Conservation (phyloP, 1,140 invertebrate genomes). For the Drosophila tristis region DNA sequence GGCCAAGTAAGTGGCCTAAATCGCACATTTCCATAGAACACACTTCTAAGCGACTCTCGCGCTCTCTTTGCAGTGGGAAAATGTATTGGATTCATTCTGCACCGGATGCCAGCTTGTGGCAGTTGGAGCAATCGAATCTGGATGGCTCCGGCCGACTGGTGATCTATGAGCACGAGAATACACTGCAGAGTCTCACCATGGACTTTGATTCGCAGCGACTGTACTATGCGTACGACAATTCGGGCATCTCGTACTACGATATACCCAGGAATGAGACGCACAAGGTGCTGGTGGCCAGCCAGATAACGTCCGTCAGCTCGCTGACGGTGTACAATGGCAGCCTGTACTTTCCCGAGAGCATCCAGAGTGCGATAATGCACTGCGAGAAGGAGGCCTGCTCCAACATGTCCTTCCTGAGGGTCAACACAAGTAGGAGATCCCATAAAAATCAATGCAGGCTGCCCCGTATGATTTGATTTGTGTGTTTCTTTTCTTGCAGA, state of each 20-base stretch:
- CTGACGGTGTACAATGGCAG: constrained; percentile 81
- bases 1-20: constrained; percentile 76
- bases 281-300: constrained; percentile 62
- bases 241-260: constrained; percentile 88
- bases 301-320: constrained; percentile 73
- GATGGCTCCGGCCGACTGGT: constrained; percentile 86
- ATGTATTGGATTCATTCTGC: constrained; percentile 87
- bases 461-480: not conserved
- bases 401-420: constrained; percentile 77
- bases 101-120: constrained; percentile 78
- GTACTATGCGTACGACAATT: constrained; percentile 89
- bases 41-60: not conserved
- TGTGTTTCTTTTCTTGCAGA: constrained; percentile 62
- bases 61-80: constrained; percentile 85
- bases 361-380: constrained; percentile 76
- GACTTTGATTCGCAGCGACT: constrained; percentile 87
- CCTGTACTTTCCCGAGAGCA: constrained; percentile 81
- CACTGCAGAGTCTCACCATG: constrained; percentile 86
- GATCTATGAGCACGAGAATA: constrained; percentile 62
- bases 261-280: constrained; percentile 85
- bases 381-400: constrained; percentile 77
- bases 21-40: too few species aligned
- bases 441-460: too few species aligned
- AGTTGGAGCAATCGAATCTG: constrained; percentile 88
- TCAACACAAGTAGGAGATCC: constrained; percentile 86